Evolutionary conservation across 2,888 invertebrate species (phyloP).

Genomic region (Cataglyphis altisquamis): DNA sequence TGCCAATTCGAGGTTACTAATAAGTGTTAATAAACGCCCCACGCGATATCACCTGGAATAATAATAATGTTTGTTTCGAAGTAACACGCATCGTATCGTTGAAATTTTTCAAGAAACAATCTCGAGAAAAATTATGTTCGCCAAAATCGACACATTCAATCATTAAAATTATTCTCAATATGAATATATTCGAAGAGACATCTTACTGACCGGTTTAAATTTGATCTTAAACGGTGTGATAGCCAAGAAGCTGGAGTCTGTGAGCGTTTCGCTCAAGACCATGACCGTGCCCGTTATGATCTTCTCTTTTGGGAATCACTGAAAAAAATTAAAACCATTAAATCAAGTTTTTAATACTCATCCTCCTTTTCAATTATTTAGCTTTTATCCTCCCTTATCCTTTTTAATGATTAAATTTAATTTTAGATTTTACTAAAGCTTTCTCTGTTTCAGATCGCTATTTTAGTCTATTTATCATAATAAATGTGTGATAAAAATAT

Average conservation of each 20-base stretch:
- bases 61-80: slow-evolving; percentile 55
- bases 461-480: not conserved
- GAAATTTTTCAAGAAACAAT: slow-evolving; percentile 62
- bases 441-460: not conserved
- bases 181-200: not conserved
- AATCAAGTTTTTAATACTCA: not conserved
- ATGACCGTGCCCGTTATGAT: slow-evolving; percentile 64
- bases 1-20: slow-evolving; percentile 52
- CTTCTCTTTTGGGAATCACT: slow-evolving; percentile 29
- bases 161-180: not conserved
- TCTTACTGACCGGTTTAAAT: slow-evolving; percentile 69
- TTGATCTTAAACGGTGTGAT: slow-evolving; percentile 68
- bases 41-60: slow-evolving; percentile 63
- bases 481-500: not conserved
- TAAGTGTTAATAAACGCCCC: slow-evolving; percentile 58
- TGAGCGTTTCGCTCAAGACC: slow-evolving; percentile 71
- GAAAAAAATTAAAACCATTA: slow-evolving; percentile 34
- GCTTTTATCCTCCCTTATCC: not conserved
- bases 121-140: slow-evolving; percentile 19
- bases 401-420: not conserved
- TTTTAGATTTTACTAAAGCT: not conserved
- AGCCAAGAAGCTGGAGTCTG: slow-evolving; percentile 63
- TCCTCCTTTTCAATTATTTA: not conserved
- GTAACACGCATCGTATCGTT: slow-evolving; percentile 71
- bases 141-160: not conserved